phyloP scores from a whole-genome alignment of 2,888 invertebrate species.

The Ceratothoa steindachneri region DNA sequence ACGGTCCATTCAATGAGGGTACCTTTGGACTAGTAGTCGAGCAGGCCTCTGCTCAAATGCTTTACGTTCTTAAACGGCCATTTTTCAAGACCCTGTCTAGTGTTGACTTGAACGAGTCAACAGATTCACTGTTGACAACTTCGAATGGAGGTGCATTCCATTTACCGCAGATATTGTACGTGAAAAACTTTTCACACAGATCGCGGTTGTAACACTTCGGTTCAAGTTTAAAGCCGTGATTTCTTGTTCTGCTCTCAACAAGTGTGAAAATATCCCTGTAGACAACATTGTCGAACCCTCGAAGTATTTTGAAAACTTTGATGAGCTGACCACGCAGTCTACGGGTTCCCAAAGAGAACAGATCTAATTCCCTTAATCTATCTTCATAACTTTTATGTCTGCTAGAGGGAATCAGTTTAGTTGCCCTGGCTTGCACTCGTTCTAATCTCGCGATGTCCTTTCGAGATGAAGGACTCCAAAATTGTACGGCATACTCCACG shows the following conservation, averaged over 20 bases:
- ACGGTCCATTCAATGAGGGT: too few species aligned
- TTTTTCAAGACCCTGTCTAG: background rate
- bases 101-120: background rate
- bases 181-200: too few species aligned
- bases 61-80: too few species aligned
- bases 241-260: background rate
- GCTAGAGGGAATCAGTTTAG: background rate
- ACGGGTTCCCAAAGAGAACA: background rate
- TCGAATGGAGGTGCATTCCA: background rate
- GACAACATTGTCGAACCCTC: background rate
- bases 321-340: background rate
- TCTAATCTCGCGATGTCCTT: background rate
- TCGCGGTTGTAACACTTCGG: too few species aligned
- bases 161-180: too few species aligned
- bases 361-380: background rate
- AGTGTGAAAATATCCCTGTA: background rate
- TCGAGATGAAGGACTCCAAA: background rate
- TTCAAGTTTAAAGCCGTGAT: background rate
- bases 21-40: too few species aligned
- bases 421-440: background rate
- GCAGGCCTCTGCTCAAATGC: too few species aligned
- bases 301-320: background rate
- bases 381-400: background rate
- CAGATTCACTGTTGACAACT: background rate
- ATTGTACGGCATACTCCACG: background rate